These are phyloP conservation scores for Syrista parreyssii DNA, from an alignment of 2,888 invertebrate genomes.

Conservation along the genomic window DNA sequence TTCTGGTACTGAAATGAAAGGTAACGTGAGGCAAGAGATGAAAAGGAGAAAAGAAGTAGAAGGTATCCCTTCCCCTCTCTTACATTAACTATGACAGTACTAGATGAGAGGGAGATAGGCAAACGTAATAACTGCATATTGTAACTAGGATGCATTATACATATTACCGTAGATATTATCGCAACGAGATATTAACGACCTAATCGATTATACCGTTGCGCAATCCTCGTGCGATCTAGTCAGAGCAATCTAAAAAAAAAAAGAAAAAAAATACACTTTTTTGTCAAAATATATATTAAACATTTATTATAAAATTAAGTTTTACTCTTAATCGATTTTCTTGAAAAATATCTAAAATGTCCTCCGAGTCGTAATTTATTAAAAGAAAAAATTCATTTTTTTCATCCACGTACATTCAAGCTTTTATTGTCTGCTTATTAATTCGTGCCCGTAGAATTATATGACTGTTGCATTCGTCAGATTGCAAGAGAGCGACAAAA, in stretches of 20 bases:
- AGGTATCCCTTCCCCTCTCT: not conserved
- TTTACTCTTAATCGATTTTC: too few species aligned
- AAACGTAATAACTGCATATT: not conserved
- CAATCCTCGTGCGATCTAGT: not conserved
- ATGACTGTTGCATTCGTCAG: not conserved
- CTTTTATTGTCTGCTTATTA: not conserved
- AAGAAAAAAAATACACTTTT: not conserved
- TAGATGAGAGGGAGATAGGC: not conserved
- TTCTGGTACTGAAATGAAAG: conserved; percentile 15
- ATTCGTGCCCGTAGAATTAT: not conserved
- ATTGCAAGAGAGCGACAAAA: too few species aligned
- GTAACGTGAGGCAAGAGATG: conserved; percentile 14
- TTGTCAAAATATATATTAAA: not conserved
- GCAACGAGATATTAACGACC: not conserved
- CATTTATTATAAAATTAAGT: too few species aligned
- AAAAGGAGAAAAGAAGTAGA: not conserved
- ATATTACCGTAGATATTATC: not conserved
- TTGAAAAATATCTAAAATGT: too few species aligned
- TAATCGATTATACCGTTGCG: not conserved
- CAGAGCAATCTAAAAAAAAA: not conserved
- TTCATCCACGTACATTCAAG: too few species aligned
- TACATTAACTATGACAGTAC: not conserved
- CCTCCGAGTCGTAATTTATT: too few species aligned
- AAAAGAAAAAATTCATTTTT: too few species aligned
- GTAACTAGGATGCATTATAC: not conserved